Evolutionary conservation across 1,140 invertebrate genomes (phyloP).

Genomic region (Psilanteris sp.): DNA sequence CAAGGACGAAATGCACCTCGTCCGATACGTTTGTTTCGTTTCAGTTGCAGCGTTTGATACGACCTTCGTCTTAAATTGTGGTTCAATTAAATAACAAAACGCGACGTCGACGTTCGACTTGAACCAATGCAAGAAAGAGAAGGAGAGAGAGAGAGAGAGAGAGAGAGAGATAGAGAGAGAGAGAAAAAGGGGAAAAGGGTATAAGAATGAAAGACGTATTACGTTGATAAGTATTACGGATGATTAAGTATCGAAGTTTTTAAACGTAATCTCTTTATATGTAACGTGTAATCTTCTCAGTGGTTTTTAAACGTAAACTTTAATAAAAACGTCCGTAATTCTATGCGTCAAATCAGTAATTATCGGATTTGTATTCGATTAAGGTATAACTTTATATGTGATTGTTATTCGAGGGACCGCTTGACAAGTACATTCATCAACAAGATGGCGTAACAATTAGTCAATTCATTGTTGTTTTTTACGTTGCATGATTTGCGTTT

Average conservation of each 20-base stretch:
- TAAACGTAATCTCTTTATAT: slow-evolving; percentile 57
- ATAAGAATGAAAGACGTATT: slow-evolving; percentile 23
- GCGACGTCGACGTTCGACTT: slow-evolving; percentile 12
- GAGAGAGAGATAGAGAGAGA: no score
- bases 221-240: slow-evolving; percentile 37
- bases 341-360: slow-evolving; percentile 46
- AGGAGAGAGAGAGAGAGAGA: no score
- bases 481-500: slow-evolving; percentile 17
- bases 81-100: slow-evolving; percentile 12
- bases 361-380: slow-evolving; percentile 51
- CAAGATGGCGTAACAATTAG: slow-evolving; percentile 20
- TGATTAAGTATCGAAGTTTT: slow-evolving; percentile 47
- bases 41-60: slow-evolving; percentile 6
- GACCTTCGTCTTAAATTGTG: slow-evolving; percentile 9
- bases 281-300: slow-evolving; percentile 52
- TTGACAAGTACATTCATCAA: slow-evolving; percentile 29
- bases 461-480: slow-evolving; percentile 44
- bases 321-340: slow-evolving; percentile 46
- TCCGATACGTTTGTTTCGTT: slow-evolving; percentile 26
- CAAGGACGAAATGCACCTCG: slow-evolving; percentile 22
- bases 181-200: no score
- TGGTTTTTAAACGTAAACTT: slow-evolving; percentile 56
- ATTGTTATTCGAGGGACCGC: slow-evolving; percentile 37
- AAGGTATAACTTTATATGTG: slow-evolving; percentile 49
- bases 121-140: slow-evolving; percentile 2